Percentiles rank a stretch among this genome's conserved stretches.
phyloP scores from a whole-genome alignment of 2,797 vertebrate genomes.

The Apogon hyalosoma region DNA sequence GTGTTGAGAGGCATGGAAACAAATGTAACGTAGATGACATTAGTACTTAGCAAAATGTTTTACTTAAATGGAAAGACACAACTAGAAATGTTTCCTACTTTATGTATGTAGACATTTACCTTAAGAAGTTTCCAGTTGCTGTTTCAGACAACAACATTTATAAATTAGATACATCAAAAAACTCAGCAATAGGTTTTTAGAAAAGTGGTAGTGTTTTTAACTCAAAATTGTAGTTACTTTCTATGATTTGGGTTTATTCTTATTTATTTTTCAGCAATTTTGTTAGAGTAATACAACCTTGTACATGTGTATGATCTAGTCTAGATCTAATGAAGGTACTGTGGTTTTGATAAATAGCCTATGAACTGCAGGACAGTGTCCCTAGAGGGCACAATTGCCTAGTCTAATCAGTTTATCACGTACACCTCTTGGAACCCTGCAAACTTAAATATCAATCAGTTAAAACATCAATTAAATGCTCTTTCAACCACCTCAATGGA shows the following conservation, averaged over 20 bases:
- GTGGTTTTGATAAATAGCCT: neutral
- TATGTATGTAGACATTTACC: neutral
- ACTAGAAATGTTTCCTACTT: neutral
- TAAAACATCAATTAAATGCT: neutral
- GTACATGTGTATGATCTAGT: neutral
- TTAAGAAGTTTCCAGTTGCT: neutral
- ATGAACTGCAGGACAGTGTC: slow-evolving; percentile 6
- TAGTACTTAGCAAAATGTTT: neutral
- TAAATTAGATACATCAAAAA: neutral
- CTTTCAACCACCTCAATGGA: neutral
- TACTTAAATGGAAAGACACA: neutral
- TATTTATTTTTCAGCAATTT: neutral
- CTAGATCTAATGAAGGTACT: neutral
- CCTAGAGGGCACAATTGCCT: slow-evolving; percentile 55
- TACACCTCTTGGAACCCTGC: neutral
- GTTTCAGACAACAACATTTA: neutral
- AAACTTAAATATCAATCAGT: neutral
- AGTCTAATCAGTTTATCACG: no score
- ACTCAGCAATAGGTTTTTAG: neutral
- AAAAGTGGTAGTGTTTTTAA: neutral
- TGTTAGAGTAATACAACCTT: neutral
- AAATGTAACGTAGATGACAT: neutral
- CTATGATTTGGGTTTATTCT: neutral
- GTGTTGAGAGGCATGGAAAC: neutral
- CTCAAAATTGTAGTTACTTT: neutral